phyloP scores from a whole-genome alignment of 2,113 vertebrate genomes.

The Gopherus evgoodei region DNA sequence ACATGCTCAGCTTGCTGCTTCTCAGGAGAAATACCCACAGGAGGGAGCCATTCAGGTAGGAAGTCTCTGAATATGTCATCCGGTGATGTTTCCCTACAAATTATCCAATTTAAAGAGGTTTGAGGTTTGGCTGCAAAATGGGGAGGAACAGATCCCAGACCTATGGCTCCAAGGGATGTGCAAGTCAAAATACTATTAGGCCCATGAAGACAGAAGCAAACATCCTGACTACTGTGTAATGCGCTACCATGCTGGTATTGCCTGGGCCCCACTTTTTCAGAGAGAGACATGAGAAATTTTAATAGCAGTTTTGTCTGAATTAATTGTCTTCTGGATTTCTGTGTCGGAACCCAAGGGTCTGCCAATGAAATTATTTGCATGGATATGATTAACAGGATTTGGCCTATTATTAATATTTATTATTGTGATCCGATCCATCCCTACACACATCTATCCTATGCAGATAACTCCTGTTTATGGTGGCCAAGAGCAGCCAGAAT shows the following conservation, averaged over 20 bases:
- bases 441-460: neutral
- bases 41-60: neutral
- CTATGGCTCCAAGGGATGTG: neutral
- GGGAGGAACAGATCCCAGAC: neutral
- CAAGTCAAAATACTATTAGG: neutral
- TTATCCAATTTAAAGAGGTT: neutral
- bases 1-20: neutral
- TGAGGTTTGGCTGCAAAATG: neutral
- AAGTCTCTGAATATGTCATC: neutral
- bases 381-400: neutral
- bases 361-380: neutral
- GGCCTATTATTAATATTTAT: neutral
- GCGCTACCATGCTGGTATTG: neutral
- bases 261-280: neutral
- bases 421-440: neutral
- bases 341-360: neutral
- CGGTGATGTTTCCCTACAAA: neutral
- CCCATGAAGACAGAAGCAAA: neutral
- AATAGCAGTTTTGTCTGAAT: neutral
- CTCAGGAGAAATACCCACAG: neutral
- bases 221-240: neutral
- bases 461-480: neutral
- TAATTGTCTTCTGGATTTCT: neutral
- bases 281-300: neutral
- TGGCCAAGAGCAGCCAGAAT: neutral